phyloP scores from a whole-genome alignment of 2,797 vertebrate genomes.

The Anguilla anguilla region DNA sequence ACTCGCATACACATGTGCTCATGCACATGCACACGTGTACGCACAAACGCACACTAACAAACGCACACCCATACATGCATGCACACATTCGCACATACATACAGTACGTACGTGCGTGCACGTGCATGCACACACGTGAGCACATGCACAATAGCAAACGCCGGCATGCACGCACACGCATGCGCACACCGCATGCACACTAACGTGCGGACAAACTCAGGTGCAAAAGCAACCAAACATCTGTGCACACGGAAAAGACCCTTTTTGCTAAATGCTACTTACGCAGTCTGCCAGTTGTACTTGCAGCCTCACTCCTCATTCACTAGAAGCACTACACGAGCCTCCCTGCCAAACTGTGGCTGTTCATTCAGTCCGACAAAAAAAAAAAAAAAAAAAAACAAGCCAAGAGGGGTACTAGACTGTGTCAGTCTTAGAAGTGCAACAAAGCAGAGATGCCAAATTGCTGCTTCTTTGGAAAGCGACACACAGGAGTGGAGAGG shows the following conservation, averaged over 20 bases:
- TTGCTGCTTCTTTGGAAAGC: constrained; percentile 13
- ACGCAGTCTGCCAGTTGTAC: constrained; percentile 34
- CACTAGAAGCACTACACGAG: constrained; percentile 20
- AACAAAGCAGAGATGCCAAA: constrained; percentile 21
- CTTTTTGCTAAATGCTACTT: constrained; percentile 26
- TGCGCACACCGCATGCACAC: neutral
- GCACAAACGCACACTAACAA: neutral
- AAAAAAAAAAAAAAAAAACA: constrained; percentile 13
- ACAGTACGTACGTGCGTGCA: neutral
- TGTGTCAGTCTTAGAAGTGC: constrained; percentile 32
- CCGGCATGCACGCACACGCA: constrained; percentile 29
- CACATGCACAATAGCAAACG: neutral
- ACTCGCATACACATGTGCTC: constrained; percentile 1
- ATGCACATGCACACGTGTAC: constrained; percentile 19
- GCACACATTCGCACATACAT: neutral
- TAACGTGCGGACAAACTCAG: neutral
- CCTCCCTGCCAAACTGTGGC: neutral
- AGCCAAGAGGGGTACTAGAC: constrained; percentile 26
- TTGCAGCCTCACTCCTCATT: constrained; percentile 36
- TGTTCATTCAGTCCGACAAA: neutral
- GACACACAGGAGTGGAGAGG: neutral
- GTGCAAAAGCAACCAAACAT: neutral
- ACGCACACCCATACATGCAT: neutral
- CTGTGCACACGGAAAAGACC: neutral
- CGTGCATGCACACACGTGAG: too few relatives aligned